These are phyloP conservation scores for Cuniculus paca DNA, from an alignment of 2,797 vertebrate genomes.

Conservation along the genomic window DNA sequence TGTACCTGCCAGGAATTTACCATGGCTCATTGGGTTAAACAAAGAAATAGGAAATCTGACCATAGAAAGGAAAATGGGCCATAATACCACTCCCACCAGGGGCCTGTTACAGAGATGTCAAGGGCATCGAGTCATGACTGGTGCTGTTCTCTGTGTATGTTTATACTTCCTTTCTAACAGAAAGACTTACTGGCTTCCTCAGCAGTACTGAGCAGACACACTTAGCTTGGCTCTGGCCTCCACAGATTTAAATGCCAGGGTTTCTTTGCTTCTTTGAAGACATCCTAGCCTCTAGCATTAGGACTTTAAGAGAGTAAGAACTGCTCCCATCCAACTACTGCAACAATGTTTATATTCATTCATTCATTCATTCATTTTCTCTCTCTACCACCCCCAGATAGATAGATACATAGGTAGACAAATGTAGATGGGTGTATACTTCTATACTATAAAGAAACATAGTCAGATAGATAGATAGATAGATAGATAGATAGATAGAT, in stretches of 20 bases:
- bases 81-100: background rate
- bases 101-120: background rate
- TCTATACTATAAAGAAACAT: no score
- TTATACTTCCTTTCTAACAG: background rate
- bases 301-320: background rate
- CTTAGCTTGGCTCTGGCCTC: background rate
- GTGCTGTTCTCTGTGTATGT: background rate
- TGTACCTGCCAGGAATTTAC: background rate
- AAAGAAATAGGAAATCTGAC: conserved; percentile 14
- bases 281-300: background rate
- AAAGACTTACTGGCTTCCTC: background rate
- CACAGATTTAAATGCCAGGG: background rate
- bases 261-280: conserved; percentile 11
- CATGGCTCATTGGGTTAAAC: background rate
- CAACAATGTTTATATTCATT: background rate
- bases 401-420: background rate
- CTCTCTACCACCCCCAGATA: background rate
- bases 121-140: background rate
- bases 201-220: background rate
- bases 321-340: background rate
- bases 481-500: no score
- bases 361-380: background rate
- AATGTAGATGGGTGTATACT: background rate
- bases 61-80: background rate
- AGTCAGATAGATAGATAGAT: no score